Evolutionary conservation across 1,140 invertebrate genomes (phyloP), one percentile per base, ranked within the genome.

Genomic region (Drosophila setifemur): DNA sequence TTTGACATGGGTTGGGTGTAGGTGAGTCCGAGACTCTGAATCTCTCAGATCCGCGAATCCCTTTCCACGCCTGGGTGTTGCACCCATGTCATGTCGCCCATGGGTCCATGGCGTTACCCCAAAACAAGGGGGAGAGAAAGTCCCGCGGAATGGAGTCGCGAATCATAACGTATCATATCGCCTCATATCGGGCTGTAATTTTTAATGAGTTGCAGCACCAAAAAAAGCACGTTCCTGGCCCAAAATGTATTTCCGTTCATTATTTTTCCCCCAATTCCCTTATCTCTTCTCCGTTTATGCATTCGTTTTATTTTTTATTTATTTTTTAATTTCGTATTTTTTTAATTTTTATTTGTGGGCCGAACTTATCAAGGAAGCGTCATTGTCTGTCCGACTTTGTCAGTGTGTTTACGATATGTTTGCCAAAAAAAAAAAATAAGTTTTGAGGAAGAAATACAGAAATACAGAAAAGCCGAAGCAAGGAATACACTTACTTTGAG

Each of bases 141-240:
- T 72, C 26, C 69, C 49, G 3, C 2, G 55, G 6, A 16, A 21
- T 28, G n/a, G 31, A 68, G 70, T 58, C 55, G 58, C 63, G 77
- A 77, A 73, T 82, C 77, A 82, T 82, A 82, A 82, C 69, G 73
- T 78, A 83, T 81, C 77, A 76, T 76, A 79, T 81, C 76, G 58
- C 69, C 39, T 53, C 78, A 63, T 76, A 76, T 63, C 73, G 33
- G 44, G 39, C 58, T 33, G 66, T 63, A 83, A 53, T 77, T 82
- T 82, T 85, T 83, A 83, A 83, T 83, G 78, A 83, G 78, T 79
- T 77, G 64, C 54, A 73, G 52, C 53, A 73, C 71, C 49, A 53
- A 45, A 47, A 45, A 8, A 25, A 42, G 25, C 48, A 23, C 43
- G 33, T 1, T 18, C 25, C 11, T 35, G n/a, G 26, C 37, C 26